These are phyloP conservation scores for Drosophila prolongata DNA, from an alignment of 2,888 invertebrate species.

Conservation along the genomic window DNA sequence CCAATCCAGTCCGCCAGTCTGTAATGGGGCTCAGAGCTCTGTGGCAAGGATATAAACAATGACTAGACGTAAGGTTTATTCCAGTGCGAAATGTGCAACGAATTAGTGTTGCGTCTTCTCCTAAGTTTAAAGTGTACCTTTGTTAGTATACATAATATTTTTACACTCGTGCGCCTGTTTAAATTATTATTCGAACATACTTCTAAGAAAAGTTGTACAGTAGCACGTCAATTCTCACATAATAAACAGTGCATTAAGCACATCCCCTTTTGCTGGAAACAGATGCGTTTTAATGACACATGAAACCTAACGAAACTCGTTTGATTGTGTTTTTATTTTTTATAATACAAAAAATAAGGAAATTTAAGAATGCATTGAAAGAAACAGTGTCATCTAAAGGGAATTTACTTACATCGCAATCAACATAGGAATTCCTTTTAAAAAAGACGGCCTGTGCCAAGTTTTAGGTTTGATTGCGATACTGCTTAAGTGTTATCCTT, in stretches of 20 bases:
- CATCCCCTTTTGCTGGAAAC: slow-evolving; percentile 55
- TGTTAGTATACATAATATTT: slow-evolving; percentile 66
- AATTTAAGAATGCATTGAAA: slow-evolving; percentile 24
- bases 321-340: slow-evolving; percentile 31
- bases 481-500: slow-evolving; percentile 24
- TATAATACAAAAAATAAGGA: slow-evolving; percentile 8
- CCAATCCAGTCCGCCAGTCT: slow-evolving; percentile 34
- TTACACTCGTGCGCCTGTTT: slow-evolving; percentile 70
- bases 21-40: slow-evolving; percentile 43
- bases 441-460: not conserved
- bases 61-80: slow-evolving; percentile 72
- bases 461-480: slow-evolving; percentile 15
- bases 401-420: slow-evolving; percentile 35
- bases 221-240: slow-evolving; percentile 62
- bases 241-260: slow-evolving; percentile 67
- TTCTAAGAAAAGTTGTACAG: slow-evolving; percentile 71
- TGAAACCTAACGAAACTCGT: not conserved
- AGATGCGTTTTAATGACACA: not conserved
- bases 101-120: slow-evolving; percentile 70
- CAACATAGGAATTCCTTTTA: not conserved
- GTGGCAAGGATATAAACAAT: slow-evolving; percentile 50
- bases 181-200: slow-evolving; percentile 62
- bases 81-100: slow-evolving; percentile 74
- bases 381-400: slow-evolving; percentile 21
- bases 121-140: slow-evolving; percentile 77